Base-by-base conservation (phyloP, 1,140 invertebrate species). In the Rhagoletis pomonella region DNA sequence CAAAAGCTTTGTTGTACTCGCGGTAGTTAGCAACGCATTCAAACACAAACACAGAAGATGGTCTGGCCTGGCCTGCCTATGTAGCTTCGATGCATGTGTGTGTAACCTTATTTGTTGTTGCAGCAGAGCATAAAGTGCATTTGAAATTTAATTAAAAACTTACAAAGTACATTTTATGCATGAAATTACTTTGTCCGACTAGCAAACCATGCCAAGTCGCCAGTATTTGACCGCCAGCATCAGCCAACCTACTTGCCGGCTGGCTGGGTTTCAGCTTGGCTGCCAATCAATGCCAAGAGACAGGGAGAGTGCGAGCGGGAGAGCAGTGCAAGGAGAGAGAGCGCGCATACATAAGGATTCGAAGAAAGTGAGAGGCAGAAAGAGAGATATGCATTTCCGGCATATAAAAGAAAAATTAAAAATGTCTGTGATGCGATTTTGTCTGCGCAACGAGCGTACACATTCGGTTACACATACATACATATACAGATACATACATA, bases 71-170 rank as follows among this genome's bases (percentile, higher is more conserved):
- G 1, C 29, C 29, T 29, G 29, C 29, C 29, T 29, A 29, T 29
- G 29, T 55, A 55, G 10, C 10, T 55, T 2, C 10, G 50, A 55
- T 55, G 50, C 50, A 29, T 0, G 29, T 55, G 5, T 55, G 50
- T 55, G 50, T 10, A 55, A 55, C 50, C 50, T 10, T 7, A 7
- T 55, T 55, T 55, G 50, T 55, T 55, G 60, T 3, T 62, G 60
- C 60, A 62, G 60, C 60, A 60, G 29, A 44, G 59, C 29, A 14
- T 17, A 59, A 85, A 62, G 84, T 62, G 55, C 19, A 62, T 62
- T 47, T 85, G 4, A 85, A 85, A 85, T 85, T 85, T 62, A 85
- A 85, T 85, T 85, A 85, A 85, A 85, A 85, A 60, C 29, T 62
- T 19, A 5, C 59, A 62, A 17, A 60, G 55, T 10, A 59, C 19